Conservation (phyloP, 2,888 invertebrate genomes). For the Protodeltote pygarga region DNA sequence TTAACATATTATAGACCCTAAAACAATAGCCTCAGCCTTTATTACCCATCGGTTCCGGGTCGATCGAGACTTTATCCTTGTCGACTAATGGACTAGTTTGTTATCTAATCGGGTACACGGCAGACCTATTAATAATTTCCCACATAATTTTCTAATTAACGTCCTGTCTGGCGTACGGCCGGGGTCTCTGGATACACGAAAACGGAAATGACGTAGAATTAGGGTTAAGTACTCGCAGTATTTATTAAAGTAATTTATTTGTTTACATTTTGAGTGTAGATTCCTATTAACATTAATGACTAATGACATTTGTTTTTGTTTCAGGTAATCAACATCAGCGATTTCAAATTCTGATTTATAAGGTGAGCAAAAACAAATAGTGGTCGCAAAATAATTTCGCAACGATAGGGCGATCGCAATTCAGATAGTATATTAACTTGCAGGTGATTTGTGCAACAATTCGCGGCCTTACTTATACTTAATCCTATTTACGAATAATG, state of each 20-base stretch:
- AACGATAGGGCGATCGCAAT: conserved; percentile 36
- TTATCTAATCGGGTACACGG: conserved; percentile 85
- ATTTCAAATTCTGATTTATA: conserved; percentile 47
- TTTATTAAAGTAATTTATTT: conserved; percentile 58
- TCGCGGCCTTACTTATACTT: conserved; percentile 54
- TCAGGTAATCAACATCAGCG: conserved; percentile 71
- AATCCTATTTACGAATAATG: conserved; percentile 61
- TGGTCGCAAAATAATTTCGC: conserved; percentile 42
- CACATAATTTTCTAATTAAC: conserved; percentile 85
- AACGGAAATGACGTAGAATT: conserved; percentile 75
- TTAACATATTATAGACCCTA: conserved; percentile 68
- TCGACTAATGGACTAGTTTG: conserved; percentile 85
- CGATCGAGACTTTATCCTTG: conserved; percentile 67
- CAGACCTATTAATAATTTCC: conserved; percentile 85
- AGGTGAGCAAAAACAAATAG: conserved; percentile 55
- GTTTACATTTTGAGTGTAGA: conserved; percentile 50
- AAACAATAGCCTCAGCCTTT: conserved; percentile 59
- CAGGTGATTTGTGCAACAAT: conserved; percentile 51
- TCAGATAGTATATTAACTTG: conserved; percentile 21
- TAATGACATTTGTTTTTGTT: conserved; percentile 72
- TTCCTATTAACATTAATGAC: conserved; percentile 55
- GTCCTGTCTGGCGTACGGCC: conserved; percentile 72
- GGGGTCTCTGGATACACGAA: conserved; percentile 67
- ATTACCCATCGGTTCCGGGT: conserved; percentile 51
- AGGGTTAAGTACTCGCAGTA: conserved; percentile 56